A percentile compares a stretch with the other conserved stretches of the same genome.
Evolutionary conservation across 1,140 invertebrate genomes (phyloP).

Genomic region (Leguminivora glycinivorella): DNA sequence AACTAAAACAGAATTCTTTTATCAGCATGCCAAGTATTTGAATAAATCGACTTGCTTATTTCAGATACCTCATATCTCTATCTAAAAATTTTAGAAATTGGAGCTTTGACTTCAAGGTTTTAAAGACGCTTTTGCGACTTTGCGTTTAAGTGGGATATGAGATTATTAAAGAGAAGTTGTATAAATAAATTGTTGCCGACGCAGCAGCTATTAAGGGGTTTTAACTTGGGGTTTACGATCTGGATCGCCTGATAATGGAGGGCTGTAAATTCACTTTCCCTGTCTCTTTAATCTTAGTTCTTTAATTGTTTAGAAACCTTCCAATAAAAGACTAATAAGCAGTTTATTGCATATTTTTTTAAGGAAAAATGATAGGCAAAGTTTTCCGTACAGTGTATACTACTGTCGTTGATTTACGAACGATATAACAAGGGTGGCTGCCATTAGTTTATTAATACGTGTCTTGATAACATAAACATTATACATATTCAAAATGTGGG

Average conservation of each 20-base stretch:
- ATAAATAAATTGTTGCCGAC: slow-evolving; percentile 45
- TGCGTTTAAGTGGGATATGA: not conserved
- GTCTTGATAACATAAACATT: no score
- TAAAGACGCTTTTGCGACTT: not conserved
- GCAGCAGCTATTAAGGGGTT: slow-evolving; percentile 49
- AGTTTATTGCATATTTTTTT: not conserved
- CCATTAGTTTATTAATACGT: no score
- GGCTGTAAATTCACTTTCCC: slow-evolving; percentile 47
- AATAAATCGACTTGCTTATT: slow-evolving; percentile 31
- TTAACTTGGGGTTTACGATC: slow-evolving; percentile 49
- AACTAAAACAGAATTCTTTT: slow-evolving; percentile 34
- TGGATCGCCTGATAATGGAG: slow-evolving; percentile 50
- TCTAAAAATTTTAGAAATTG: not conserved
- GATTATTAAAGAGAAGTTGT: slow-evolving; percentile 36
- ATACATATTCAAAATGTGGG: no score
- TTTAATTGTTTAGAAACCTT: slow-evolving; percentile 41
- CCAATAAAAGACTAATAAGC: slow-evolving; percentile 28
- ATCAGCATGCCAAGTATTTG: slow-evolving; percentile 43
- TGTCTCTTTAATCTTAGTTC: slow-evolving; percentile 44
- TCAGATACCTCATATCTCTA: not conserved
- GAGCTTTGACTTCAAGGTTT: not conserved
- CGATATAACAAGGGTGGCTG: no score
- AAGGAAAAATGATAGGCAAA: no score
- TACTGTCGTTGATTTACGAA: no score
- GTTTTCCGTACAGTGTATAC: no score